Evolutionary conservation across 2,797 vertebrate species (phyloP), one percentile per base, ranked within the genome.

Genomic region (Gallinago solitaria): DNA sequence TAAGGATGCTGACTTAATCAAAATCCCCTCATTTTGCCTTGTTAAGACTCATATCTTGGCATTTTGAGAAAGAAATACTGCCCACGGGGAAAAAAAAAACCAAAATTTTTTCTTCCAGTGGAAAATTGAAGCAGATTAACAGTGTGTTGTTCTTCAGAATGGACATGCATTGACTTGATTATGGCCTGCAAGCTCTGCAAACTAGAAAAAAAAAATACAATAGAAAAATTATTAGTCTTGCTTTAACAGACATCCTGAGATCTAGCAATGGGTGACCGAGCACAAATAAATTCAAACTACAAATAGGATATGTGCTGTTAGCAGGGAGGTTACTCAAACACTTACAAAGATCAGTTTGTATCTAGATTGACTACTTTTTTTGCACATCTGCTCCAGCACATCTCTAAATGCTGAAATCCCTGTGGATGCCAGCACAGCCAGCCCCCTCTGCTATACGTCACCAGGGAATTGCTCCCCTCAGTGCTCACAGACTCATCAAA

Each of bases 401-500:
- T 7, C 16, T 43, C 25, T 35, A 18, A 20, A 21, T 8, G 24
- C 32, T 11, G 37, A 77, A 82, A 61, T 30, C 15, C 12, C 21
- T 5, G 1, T 3, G 21, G 41, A 47, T 27, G 9, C 47, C 70
- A 77, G 10, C 68, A 35, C 28, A 18, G 16, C 25, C 30, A 54
- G 8, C 5, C 20, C 51, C 19, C 17, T 51, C 20, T n/a, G 61
- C 12, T 5, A 1, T 3, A 16, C 32, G 1, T 45, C 48, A 25
- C 5, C 5, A 4, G 37, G 14, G 48, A 54, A 32, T 3, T 14
- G 20, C 53, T 71, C 41, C 35, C n/a, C 28, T 27, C 16, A 6
- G 21, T 3, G 15, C 37, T 45, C 6, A 1, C 17, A 33, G n/a
- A 20, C 24, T 5, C 1, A 2, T 4, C 50, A 9, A 51, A 51